phyloP scores from a whole-genome alignment of 2,888 invertebrate species.

The Hartigia nigra region DNA sequence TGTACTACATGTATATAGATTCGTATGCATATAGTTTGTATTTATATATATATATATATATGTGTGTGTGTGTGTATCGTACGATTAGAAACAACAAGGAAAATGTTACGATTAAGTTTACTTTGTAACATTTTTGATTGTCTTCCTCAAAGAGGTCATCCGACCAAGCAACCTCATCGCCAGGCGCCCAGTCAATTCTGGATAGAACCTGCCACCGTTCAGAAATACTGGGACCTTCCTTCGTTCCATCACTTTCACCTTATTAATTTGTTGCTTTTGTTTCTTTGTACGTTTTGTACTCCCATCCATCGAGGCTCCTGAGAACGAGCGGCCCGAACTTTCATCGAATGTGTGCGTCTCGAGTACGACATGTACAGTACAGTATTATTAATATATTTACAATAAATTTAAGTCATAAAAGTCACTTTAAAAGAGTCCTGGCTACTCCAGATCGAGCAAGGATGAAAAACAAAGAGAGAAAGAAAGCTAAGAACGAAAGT shows the following conservation, averaged over 20 bases:
- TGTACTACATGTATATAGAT: slow-evolving; percentile 6
- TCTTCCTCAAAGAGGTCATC: slow-evolving; percentile 60
- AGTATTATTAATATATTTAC: background rate
- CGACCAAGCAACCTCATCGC: slow-evolving; percentile 11
- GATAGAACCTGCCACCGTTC: background rate
- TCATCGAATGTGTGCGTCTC: background rate
- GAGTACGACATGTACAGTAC: background rate
- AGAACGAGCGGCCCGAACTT: background rate
- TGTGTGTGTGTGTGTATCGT: slow-evolving; percentile 44
- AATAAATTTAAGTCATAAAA: background rate
- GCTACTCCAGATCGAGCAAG: background rate
- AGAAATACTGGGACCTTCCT: slow-evolving; percentile 1
- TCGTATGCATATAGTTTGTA: slow-evolving; percentile 29
- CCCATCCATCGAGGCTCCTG: background rate
- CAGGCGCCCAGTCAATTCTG: background rate
- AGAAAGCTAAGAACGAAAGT: background rate
- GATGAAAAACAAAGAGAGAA: background rate
- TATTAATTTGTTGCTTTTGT: background rate
- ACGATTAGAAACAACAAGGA: slow-evolving; percentile 62
- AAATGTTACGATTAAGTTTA: slow-evolving; percentile 56
- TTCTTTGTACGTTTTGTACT: background rate
- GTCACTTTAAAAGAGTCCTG: background rate
- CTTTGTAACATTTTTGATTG: slow-evolving; percentile 65
- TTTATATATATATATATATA: slow-evolving; percentile 35
- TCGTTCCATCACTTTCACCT: background rate